Evolutionary conservation across 2,797 vertebrate species (phyloP), one percentile per base, ranked within the genome.

Genomic region (Alectoris magna): DNA sequence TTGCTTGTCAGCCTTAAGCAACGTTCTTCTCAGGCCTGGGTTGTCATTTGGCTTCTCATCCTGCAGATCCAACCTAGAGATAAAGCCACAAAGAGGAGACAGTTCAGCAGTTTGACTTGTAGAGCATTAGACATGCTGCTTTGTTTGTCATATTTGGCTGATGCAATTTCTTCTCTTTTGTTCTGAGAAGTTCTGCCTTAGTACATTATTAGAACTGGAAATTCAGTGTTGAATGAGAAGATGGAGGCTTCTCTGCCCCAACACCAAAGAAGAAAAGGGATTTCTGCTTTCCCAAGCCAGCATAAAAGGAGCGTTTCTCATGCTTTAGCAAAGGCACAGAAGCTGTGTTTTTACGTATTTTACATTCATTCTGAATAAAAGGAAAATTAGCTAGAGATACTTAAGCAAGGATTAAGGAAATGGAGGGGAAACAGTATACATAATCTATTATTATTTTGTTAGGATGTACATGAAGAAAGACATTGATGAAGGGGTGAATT

Each of bases 371-470:
- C 19, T 26, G 71, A 88, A 71, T 11, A 67, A 77, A 72, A 66
- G 18, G 43, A 87, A 90, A 89, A 59, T 36, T 70, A 88, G 19
- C 23, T 38, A 24, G 29, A 62, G 36, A 26, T 62, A 34, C 26
- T 56, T 79, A 26, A 74, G 51, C 34, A 51, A 69, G 41, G 23
- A 72, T 34, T 86, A 41, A 75, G 63, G n/a, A 80, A 77, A 72
- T 21, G 6, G 0, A 60, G 41, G n/a, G n/a, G 27, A 84, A 94
- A 75, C 0, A 0, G 31, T 26, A 38, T 23, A 48, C 5, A 4
- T 12, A 21, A 72, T 27, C 31, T 22, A 0, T 43, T 43, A 66
- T n/a, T 82, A 21, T 64, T 31, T 53, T 7, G 11, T 73, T 49
- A 67, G 59, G 17, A 22, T 3, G 4, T 29, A 68, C 39, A 9